phyloP scores from a whole-genome alignment of 30 jellyfish, hydroid and myxozoan species.

The Aurelia sp. region DNA sequence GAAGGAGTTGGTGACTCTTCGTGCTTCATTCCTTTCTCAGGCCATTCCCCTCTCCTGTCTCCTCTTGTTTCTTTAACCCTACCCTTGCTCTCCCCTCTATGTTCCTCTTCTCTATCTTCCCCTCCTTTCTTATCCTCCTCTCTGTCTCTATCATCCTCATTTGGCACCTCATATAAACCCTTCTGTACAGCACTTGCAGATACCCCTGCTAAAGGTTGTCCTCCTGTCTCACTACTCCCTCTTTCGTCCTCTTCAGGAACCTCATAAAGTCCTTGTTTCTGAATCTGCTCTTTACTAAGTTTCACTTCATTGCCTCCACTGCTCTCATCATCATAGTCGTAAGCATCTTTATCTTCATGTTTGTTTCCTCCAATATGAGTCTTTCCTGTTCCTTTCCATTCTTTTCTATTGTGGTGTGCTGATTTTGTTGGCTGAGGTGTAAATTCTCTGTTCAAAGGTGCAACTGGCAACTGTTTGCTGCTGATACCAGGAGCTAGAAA shows the following conservation, averaged over 20 bases:
- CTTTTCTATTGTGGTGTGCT: not conserved
- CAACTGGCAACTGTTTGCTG: conserved; percentile 55
- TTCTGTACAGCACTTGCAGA: conserved; percentile 16
- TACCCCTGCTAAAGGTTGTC: too few relatives aligned
- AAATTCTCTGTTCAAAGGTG: conserved; percentile 49
- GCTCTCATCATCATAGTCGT: conserved; percentile 21
- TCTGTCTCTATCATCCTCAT: too few relatives aligned
- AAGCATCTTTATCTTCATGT: conserved; percentile 14
- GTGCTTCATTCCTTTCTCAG: conserved; percentile 15
- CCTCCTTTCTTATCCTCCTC: conserved; percentile 1
- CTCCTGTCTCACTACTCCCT: too few relatives aligned
- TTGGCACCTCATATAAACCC: conserved; percentile 39
- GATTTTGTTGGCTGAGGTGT: conserved; percentile 5
- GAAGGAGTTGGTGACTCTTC: not conserved
- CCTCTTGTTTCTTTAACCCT: not conserved
- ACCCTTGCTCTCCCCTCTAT: conserved; percentile 9
- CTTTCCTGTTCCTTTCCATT: conserved; percentile 14
- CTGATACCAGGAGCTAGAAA: conserved; percentile 52
- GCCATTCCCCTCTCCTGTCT: conserved; percentile 23
- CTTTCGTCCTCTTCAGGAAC: conserved; percentile 27
- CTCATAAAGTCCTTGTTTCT: conserved; percentile 31
- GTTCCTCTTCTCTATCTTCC: conserved; percentile 25
- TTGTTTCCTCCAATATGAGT: conserved; percentile 12
- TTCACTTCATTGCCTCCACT: not conserved
- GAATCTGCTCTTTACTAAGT: conserved; percentile 12